Base-by-base conservation (phyloP, 2,888 invertebrate genomes). In the Oxytorus armatus region DNA sequence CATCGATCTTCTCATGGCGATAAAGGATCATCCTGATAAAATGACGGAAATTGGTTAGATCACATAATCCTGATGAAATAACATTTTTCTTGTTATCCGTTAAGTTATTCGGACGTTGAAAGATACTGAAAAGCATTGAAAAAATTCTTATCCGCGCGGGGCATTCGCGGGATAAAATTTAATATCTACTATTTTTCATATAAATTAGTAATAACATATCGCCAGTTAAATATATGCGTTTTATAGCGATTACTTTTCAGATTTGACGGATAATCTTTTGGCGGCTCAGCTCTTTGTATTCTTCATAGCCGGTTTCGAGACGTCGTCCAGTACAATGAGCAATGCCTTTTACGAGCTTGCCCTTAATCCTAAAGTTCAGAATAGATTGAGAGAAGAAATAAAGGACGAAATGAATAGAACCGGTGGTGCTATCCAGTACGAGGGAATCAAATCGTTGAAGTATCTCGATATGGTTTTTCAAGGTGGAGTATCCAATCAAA, bases 261-360 rank as follows among this genome's bases (percentile, higher is more conserved):
- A 88, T 59, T 85, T 92, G 36, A 90, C 90, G 0, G 90, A 92
- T 77, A 83, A 83, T 1, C 77, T 90, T 4, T 84, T 92, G 11
- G 88, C 91, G 1, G 92, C 93, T 0, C 92, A 93, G 65, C 89
- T 91, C 0, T 91, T 92, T 49, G 89, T 92, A 11, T 93, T 93
- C 82, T 92, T 93, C 75, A 53, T 91, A 44, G 93, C 92, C 49
- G 93, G 93, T 7, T 93, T 92, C 79, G 93, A 93, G 83, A 93
- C 93, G 0, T 92, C 92, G 0, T 92, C 93, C 0, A 88, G 91
- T 0, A 91, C 92, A 0, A 88, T 93, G 61, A 91, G 91, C 63
- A 92, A 92, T 77, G 88, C 90, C 23, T 85, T 92, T 7, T 92
- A 92, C 81, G 90, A 92, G 79, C 86, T 93, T 14, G 92, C 93